Conservation (phyloP, 2,888 invertebrate species). For the Campoplex capitator region DNA sequence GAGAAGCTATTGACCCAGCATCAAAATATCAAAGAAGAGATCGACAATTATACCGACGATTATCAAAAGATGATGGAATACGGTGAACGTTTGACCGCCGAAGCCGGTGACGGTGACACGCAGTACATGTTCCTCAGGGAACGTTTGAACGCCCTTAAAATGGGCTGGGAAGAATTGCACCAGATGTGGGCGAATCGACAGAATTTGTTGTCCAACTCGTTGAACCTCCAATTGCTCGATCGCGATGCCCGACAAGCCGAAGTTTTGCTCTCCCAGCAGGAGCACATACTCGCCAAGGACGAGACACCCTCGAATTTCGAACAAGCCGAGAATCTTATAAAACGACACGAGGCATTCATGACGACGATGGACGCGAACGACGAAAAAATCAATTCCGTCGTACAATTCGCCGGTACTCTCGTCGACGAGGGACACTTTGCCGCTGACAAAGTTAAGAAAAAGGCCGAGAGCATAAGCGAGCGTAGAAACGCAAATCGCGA, state of each 20-base stretch:
- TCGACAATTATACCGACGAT: conserved; percentile 99
- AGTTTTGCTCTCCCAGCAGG: conserved; percentile 98
- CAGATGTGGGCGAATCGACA: conserved; percentile 99
- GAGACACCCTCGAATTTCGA: conserved; percentile 97
- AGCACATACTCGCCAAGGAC: conserved; percentile 98
- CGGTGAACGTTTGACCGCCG: conserved; percentile 96
- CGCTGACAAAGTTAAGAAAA: conserved; percentile 97
- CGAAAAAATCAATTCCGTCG: conserved; percentile 98
- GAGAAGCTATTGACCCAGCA: conserved; percentile 98
- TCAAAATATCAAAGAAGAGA: conserved; percentile 99
- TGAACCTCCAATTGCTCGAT: conserved; percentile 97
- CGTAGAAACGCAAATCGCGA: conserved; percentile 95
- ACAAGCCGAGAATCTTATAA: conserved; percentile 98
- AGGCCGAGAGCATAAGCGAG: conserved; percentile 97
- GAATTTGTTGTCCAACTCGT: conserved; percentile 95
- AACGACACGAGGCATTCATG: conserved; percentile 99
- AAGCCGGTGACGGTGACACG: conserved; percentile 94
- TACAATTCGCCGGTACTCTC: conserved; percentile 95
- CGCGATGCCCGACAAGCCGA: conserved; percentile 99
- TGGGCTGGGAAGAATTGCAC: conserved; percentile 99
- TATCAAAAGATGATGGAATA: conserved; percentile 99
- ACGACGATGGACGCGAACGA: conserved; percentile 99
- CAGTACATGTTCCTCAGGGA: conserved; percentile 99
- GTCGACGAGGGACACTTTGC: conserved; percentile 98
- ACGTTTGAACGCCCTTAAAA: conserved; percentile 98